Evolutionary conservation across 23 tunicate genomes (phyloP).

Genomic region (Halocynthia aurantium): DNA sequence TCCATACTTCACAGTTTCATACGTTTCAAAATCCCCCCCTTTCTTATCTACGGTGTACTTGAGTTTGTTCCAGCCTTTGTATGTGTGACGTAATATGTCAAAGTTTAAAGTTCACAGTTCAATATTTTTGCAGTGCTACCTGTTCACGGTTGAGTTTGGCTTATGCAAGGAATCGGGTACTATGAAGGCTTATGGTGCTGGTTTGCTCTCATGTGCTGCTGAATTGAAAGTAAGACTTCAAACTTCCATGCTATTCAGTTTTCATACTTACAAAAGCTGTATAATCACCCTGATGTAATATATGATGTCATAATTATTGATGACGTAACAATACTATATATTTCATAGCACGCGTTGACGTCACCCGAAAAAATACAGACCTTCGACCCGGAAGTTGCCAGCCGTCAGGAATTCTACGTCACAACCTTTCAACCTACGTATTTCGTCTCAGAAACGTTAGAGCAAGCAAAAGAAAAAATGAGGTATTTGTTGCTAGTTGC

Average conservation of each 20-base stretch:
- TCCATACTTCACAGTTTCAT: too few species aligned
- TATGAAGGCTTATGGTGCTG: conserved; percentile 93
- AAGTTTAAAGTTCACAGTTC: not conserved
- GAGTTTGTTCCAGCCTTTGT: too few species aligned
- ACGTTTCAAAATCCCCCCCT: too few species aligned
- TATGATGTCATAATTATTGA: too few species aligned
- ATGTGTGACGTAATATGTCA: too few species aligned
- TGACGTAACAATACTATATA: not conserved
- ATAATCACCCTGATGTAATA: too few species aligned
- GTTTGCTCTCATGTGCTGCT: conserved; percentile 73
- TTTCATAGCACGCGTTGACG: conserved; percentile 67
- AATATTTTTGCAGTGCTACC: conserved; percentile 58
- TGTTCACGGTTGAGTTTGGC: conserved; percentile 94
- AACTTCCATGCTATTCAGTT: too few species aligned
- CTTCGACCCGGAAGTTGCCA: conserved; percentile 68
- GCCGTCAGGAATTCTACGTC: conserved; percentile 65
- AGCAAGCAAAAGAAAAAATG: conserved; percentile 70
- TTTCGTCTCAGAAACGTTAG: conserved; percentile 72
- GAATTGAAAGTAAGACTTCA: conserved; percentile 56
- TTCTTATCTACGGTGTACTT: too few species aligned
- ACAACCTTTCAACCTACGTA: conserved; percentile 93
- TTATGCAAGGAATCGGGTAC: conserved; percentile 78
- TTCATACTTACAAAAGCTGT: too few species aligned
- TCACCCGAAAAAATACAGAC: conserved; percentile 50
- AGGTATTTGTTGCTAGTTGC: conserved; percentile 24